Evolutionary conservation across 2,113 vertebrate genomes (phyloP), one percentile per base, ranked within the genome.

Genomic region (Myxocyprinus asiaticus): DNA sequence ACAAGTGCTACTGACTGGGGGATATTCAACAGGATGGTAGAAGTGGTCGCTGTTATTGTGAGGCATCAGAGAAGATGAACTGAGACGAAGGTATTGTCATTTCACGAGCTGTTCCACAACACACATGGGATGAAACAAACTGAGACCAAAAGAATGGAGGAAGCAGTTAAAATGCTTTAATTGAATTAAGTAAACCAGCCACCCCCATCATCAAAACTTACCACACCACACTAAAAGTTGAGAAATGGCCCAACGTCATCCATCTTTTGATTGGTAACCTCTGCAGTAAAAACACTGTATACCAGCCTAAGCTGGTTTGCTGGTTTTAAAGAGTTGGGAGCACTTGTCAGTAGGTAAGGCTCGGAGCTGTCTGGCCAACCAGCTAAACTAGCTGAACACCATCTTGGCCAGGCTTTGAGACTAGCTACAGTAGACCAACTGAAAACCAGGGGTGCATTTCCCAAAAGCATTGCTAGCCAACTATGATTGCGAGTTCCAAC

Each of bases 1-100:
- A 92, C 91, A 91, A 94, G 91, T 91, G 90, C 89, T 89, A 88
- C 88, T 90, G 89, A 91, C 89, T 90, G 86, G 84, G 82, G 69
- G 17, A 59, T 90, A 90, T 91, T 92, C 91, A 90, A 85, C 85
- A 81, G 87, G 85, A 90, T 55, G 83, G 80, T 7, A 75, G 81
- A 59, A 74, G 80, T 79, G 84, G 70, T 71, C 8, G 8, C 68
- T 79, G 82, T 73, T 81, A 72, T 76, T 66, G 22, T 48, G 44
- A 74, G 87, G 85, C 84, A 83, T 86, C 88, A 86, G 67, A 81
- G 83, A 91, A 88, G 85, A 45, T 82, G 82, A 89, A 89, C 89
- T 89, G 87, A 88, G 91, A 90, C 88, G 53, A 84, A 84, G 85
- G 77, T 81, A 88, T 89, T 86, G 87, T 85, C 76, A 87, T 87